A percentile compares a stretch with the other conserved stretches of the same genome.
These are phyloP conservation scores for Oopsacas minuta DNA, from an alignment of 37 sponge, comb jelly and placozoan genomes.

Conservation along the genomic window DNA sequence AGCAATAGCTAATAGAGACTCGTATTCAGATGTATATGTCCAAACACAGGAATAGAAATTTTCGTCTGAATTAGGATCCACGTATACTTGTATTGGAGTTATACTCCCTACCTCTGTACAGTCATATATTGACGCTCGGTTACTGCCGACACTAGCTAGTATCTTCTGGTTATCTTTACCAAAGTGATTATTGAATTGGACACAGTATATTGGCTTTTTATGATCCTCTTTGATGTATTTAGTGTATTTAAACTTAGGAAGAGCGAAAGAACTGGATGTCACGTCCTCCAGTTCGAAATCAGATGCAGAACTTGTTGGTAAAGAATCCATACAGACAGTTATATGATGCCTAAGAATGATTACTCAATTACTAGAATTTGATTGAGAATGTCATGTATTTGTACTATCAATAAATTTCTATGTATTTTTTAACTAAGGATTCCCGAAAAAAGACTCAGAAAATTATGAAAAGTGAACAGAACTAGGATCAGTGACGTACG, in stretches of 20 bases:
- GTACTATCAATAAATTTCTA: no score
- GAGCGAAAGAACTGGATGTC: not conserved
- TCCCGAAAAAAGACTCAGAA: no score
- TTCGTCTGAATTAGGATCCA: conserved; percentile 63
- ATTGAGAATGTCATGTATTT: no score
- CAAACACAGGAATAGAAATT: conserved; percentile 73
- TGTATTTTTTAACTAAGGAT: no score
- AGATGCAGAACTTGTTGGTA: not conserved
- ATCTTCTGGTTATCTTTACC: conserved; percentile 33
- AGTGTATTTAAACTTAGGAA: conserved; percentile 8
- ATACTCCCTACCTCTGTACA: conserved; percentile 45
- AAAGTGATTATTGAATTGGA: conserved; percentile 66
- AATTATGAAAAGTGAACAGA: no score
- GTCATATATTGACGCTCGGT: conserved; percentile 50
- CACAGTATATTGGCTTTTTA: conserved; percentile 66
- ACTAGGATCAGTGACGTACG: no score
- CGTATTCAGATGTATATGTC: conserved; percentile 40
- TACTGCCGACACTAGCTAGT: conserved; percentile 87
- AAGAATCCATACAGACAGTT: not conserved
- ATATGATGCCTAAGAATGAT: no score
- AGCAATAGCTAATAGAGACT: conserved; percentile 49
- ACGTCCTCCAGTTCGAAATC: not conserved
- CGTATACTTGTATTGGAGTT: conserved; percentile 45
- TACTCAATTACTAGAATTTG: no score
- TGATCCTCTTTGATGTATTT: conserved; percentile 65